Conservation (phyloP, 2,797 vertebrate genomes). For the Notamacropus eugenii region DNA sequence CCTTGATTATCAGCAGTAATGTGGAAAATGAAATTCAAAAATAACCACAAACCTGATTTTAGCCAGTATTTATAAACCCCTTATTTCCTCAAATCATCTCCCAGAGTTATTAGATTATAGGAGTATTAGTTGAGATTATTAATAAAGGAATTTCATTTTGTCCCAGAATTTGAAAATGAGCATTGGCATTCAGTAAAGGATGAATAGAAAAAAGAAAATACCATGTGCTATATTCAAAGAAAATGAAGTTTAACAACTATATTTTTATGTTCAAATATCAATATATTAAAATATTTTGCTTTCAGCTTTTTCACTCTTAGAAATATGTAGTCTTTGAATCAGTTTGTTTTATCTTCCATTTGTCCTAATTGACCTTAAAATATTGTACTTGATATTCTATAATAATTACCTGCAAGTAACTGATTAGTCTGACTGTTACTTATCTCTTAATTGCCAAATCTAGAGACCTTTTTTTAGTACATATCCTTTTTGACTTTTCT, state of each 20-base stretch:
- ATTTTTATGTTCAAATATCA: conserved; percentile 56
- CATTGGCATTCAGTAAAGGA: conserved; percentile 31
- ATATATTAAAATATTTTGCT: conserved; percentile 66
- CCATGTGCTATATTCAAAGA: conserved; percentile 20
- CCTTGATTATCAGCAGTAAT: conserved; percentile 20
- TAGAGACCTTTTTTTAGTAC: background rate
- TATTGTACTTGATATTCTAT: conserved; percentile 66
- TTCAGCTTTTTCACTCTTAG: conserved; percentile 56
- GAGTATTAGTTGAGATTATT: conserved; percentile 44
- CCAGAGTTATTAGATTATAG: conserved; percentile 46
- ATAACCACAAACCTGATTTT: conserved; percentile 46
- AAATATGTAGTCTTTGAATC: background rate
- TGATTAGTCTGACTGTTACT: background rate
- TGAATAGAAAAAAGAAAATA: conserved; percentile 48
- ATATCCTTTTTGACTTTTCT: background rate
- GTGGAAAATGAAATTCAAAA: conserved; percentile 33
- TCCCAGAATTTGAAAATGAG: conserved; percentile 61
- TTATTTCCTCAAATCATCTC: conserved; percentile 25
- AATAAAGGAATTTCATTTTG: conserved; percentile 45
- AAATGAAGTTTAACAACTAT: conserved; percentile 40
- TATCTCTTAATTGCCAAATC: background rate
- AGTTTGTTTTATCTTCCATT: conserved; percentile 35
- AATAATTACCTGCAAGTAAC: conserved; percentile 34
- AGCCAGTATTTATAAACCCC: background rate
- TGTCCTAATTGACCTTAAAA: conserved; percentile 48